Conservation (phyloP, 2,113 vertebrate species). For the Chionomys nivalis region DNA sequence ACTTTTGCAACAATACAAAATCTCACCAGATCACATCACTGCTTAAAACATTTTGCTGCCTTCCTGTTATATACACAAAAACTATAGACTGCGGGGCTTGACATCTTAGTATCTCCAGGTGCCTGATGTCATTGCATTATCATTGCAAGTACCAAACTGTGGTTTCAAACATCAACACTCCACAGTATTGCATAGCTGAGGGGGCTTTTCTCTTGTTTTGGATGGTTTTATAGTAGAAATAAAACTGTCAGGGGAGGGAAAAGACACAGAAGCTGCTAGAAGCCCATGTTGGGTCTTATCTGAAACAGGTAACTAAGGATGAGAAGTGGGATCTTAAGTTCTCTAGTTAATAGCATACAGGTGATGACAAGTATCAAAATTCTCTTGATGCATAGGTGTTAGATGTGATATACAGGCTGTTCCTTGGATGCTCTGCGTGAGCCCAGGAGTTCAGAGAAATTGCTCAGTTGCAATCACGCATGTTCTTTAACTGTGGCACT, state of each 20-base stretch:
- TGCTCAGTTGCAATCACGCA: background rate
- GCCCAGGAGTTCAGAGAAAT: conserved; percentile 35
- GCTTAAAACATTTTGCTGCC: conserved; percentile 42
- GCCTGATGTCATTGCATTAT: conserved; percentile 7
- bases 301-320: background rate
- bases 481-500: conserved; percentile 17
- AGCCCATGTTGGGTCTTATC: conserved; percentile 5
- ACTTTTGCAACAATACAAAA: conserved; percentile 53
- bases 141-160: background rate
- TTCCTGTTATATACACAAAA: conserved; percentile 30
- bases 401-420: background rate
- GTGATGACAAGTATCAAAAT: background rate
- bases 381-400: conserved; percentile 1
- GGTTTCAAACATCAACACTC: background rate
- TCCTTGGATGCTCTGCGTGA: background rate
- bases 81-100: background rate
- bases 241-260: background rate
- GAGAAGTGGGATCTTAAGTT: background rate
- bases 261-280: background rate
- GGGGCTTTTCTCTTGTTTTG: conserved; percentile 37
- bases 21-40: conserved; percentile 32
- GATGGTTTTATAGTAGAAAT: background rate
- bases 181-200: background rate
- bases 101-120: conserved; percentile 39
- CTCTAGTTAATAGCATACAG: background rate